Base-by-base conservation (phyloP, 1,140 invertebrate genomes). In the Trichonephila inaurata region DNA sequence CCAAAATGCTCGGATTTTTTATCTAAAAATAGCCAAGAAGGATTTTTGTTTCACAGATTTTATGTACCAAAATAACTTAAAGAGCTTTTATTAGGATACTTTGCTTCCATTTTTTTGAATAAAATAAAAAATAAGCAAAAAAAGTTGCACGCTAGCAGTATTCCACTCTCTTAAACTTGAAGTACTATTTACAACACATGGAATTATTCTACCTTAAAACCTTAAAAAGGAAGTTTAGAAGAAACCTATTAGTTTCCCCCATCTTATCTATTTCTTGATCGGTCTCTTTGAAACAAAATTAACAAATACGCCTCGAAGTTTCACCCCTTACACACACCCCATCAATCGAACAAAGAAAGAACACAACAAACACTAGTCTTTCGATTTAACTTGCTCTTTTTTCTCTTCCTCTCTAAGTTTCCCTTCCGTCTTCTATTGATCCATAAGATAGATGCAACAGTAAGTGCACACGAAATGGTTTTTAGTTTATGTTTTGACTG, bases 401-500 rank as follows among this genome's bases (percentile, higher is more conserved):
- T 62, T 62, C 61, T 33, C 61, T 69, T 12, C 21, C 21, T 51
- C 51, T 51, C 51, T 10, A 51, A 51, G 51, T 51, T 51, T 44
- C 24, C 19, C 33, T 69, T 44, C 87, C 44, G 40, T 60, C 18
- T 82, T 28, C 18, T 88, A 88, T 88, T 40, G 88, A 89, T 89
- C 88, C 28, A 51, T n/a, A 40, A 82, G 77, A 44, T 82, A 58
- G 64, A 72, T 72, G 88, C 88, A 89, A 89, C 88, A 89, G 86
- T 88, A 77, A 89, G 64, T 77, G 66, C 44, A 72, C 40, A 89
- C 16, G 88, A 33, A 89, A 89, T 77, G 66, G 88, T 89, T 89
- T 89, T 89, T 89, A 89, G 88, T 89, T 89, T 77, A 89, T 89
- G 88, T 62, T 77, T 89, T 89, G 88, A 89, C 88, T 89, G 88